Base-by-base conservation (phyloP, 2,888 invertebrate genomes). In the Athalia cordata region DNA sequence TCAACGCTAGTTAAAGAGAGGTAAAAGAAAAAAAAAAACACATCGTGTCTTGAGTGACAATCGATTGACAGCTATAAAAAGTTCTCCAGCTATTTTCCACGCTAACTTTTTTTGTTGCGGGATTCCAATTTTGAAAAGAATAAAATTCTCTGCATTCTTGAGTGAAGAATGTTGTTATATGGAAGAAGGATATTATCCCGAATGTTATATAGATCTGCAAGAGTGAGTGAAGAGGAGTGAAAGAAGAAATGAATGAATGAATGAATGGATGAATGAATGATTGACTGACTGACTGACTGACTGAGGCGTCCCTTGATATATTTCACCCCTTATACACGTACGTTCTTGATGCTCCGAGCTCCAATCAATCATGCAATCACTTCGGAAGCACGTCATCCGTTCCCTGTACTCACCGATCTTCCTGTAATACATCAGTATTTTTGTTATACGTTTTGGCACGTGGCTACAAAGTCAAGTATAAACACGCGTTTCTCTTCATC, bases 331-430 rank as follows among this genome's bases (percentile, higher is more conserved):
- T 29, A 61, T 6, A n/a, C 52, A 52, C 52, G 68, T 68, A 29
- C 29, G 29, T 29, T 29, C 29, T 29, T 52, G 50, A 68, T 52
- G 7, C 68, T 29, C 52, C 52, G 52, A 5, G 45, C 13, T 11
- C 59, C 70, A 72, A 72, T 72, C 70, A 72, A 72, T 72, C 70
- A 72, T 72, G 70, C 70, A 72, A 72, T 72, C 70, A 59, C 70
- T 72, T 72, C 57, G 70, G 47, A 59, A 59, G 59, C 70, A 57
- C 70, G 70, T 72, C 70, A 72, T 72, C 70, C 70, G 70, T 59
- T 72, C 70, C 70, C 70, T 72, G 57, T 72, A 72, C 70, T 72
- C 70, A 72, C 57, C 70, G 70, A 72, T 72, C 70, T 72, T 59
- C 13, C 45, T 72, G 59, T 72, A 72, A 72, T 72, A 72, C 70